Percentiles rank a stretch among this genome's conserved stretches.
These are phyloP conservation scores for Ochotona princeps DNA, from an alignment of 2,113 vertebrate genomes.

Conservation along the genomic window DNA sequence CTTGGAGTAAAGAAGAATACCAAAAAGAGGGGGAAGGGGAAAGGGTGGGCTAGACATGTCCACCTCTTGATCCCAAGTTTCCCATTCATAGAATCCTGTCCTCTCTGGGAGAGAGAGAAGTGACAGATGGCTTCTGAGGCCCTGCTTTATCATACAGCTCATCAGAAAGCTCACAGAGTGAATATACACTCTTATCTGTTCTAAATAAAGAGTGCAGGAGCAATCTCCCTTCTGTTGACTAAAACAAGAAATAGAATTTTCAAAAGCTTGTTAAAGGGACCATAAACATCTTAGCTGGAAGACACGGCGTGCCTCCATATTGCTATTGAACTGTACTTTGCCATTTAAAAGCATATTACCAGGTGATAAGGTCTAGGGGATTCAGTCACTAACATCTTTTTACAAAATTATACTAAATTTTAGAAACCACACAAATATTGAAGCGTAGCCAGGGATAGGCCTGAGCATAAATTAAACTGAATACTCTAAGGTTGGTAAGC, in stretches of 20 bases:
- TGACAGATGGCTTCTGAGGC: neutral
- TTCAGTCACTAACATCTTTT: conserved; percentile 62
- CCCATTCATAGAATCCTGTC: neutral
- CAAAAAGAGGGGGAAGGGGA: neutral
- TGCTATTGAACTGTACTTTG: conserved; percentile 53
- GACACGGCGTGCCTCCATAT: neutral
- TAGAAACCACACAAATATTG: conserved; percentile 73
- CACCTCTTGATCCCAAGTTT: neutral
- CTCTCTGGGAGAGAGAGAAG: neutral
- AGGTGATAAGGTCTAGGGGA: conserved; percentile 64
- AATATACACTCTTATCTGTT: neutral
- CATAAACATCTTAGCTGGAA: conserved; percentile 28
- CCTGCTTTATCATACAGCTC: neutral
- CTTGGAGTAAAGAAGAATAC: neutral
- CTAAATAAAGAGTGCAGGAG: conserved; percentile 4
- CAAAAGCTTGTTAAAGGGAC: conserved; percentile 11
- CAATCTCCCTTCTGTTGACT: conserved; percentile 14
- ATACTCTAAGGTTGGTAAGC: conserved; percentile 11
- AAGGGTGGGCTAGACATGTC: neutral
- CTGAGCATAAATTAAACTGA: conserved; percentile 49
- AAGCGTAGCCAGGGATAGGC: conserved; percentile 68
- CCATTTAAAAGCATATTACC: conserved; percentile 58
- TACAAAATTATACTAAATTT: conserved; percentile 66
- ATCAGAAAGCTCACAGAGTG: neutral
- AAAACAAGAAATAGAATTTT: neutral